These are phyloP conservation scores for Scomber japonicus DNA, from an alignment of 2,113 vertebrate genomes.

Conservation along the genomic window DNA sequence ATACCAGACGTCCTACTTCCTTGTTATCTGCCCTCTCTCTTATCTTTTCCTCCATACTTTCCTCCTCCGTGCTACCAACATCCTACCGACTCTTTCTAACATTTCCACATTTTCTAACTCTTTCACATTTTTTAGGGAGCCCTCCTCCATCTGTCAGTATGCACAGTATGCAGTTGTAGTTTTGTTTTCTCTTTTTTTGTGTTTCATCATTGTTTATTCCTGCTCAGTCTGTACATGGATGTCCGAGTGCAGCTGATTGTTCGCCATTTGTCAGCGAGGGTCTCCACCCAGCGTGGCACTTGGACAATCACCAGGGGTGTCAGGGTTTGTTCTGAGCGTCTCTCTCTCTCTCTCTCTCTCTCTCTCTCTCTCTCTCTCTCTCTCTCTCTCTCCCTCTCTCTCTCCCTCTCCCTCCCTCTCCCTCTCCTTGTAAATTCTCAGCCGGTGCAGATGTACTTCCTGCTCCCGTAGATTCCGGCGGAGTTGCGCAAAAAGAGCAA, in stretches of 20 bases:
- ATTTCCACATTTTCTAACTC: not conserved
- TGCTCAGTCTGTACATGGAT: not conserved
- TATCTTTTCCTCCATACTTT: slow-evolving; percentile 27
- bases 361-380: slow-evolving; percentile 9
- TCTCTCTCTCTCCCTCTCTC: slow-evolving; percentile 12
- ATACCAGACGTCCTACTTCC: slow-evolving; percentile 1
- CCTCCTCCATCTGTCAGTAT: not conserved
- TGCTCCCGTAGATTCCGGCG: slow-evolving; percentile 44
- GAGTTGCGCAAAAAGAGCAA: slow-evolving; percentile 59
- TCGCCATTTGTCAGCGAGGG: slow-evolving; percentile 26
- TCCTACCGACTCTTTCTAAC: slow-evolving; percentile 13
- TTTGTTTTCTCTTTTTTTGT: slow-evolving; percentile 14
- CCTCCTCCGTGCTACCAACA: slow-evolving; percentile 9
- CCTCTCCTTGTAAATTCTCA: not conserved
- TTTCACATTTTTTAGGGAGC: slow-evolving; percentile 1
- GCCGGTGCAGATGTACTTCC: slow-evolving; percentile 60
- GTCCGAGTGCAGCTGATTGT: slow-evolving; percentile 19
- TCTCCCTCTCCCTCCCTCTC: slow-evolving; percentile 13
- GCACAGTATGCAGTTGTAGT: not conserved
- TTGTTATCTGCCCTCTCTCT: slow-evolving; percentile 5
- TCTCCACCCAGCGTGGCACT: slow-evolving; percentile 39
- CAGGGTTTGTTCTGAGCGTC: not conserved
- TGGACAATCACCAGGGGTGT: slow-evolving; percentile 1
- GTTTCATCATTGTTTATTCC: slow-evolving; percentile 26
- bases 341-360: slow-evolving; percentile 9